These are phyloP conservation scores for Pelvicachromis taeniatus DNA, from an alignment of 2,113 vertebrate genomes.

Conservation along the genomic window DNA sequence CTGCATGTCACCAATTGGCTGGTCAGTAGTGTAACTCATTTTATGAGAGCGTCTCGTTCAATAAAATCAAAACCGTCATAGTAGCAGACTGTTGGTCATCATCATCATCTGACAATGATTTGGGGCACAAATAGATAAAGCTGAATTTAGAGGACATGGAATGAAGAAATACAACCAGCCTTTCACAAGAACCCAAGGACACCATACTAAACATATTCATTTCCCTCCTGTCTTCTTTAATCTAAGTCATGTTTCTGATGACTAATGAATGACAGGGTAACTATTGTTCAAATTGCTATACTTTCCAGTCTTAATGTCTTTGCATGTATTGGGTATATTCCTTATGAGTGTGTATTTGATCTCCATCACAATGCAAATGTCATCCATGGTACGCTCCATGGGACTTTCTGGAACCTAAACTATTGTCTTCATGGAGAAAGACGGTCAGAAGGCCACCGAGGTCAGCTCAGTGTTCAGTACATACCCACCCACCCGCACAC, in stretches of 20 bases:
- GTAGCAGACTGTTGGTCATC: neutral
- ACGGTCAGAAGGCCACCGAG: constrained; percentile 16
- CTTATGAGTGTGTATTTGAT: neutral
- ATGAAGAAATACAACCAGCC: neutral
- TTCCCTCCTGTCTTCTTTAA: neutral
- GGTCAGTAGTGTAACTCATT: neutral
- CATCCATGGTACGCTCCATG: neutral
- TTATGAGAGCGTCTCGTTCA: neutral
- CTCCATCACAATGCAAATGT: neutral
- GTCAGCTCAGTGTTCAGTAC: constrained; percentile 34
- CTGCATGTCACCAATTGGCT: neutral
- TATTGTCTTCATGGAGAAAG: constrained; percentile 24
- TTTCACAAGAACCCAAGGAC: neutral
- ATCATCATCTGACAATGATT: neutral
- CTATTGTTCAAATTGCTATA: neutral
- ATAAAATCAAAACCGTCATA: neutral
- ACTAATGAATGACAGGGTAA: neutral
- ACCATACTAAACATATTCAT: neutral
- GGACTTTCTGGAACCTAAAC: neutral
- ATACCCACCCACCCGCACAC: neutral
- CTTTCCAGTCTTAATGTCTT: neutral
- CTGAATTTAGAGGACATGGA: neutral
- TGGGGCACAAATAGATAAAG: constrained; percentile 9
- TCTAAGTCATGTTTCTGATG: neutral
- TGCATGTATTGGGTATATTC: neutral